phyloP scores from a whole-genome alignment of 2,113 vertebrate species.

The Leucoraja erinaceus region DNA sequence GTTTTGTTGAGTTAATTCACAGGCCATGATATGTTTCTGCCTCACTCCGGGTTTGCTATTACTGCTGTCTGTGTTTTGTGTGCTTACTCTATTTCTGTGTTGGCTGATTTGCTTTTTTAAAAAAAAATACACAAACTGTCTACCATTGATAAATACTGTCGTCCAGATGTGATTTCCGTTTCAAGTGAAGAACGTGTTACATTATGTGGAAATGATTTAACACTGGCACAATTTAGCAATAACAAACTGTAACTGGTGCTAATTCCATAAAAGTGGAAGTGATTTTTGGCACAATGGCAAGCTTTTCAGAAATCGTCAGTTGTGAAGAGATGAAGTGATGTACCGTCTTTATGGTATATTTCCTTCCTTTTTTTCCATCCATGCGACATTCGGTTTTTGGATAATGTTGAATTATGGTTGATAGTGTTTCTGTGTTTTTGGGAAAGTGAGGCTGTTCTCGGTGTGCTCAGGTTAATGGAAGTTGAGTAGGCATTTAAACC shows the following conservation, averaged over 20 bases:
- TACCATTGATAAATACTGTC: neutral
- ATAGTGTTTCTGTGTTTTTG: neutral
- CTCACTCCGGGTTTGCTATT: too few species aligned
- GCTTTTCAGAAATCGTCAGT: neutral
- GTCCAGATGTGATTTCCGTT: constrained; percentile 4
- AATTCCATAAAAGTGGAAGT: neutral
- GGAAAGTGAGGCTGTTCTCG: neutral
- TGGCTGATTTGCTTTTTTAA: neutral
- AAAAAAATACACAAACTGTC: neutral
- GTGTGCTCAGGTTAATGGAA: neutral
- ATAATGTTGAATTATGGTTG: neutral
- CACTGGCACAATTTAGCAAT: neutral
- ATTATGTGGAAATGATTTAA: neutral
- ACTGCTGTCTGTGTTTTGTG: neutral
- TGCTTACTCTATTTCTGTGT: neutral
- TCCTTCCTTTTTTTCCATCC: neutral
- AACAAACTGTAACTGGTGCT: neutral
- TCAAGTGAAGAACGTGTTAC: neutral
- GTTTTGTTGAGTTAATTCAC: neutral
- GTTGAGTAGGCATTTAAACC: too few species aligned
- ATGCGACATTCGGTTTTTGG: neutral
- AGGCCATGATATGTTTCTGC: neutral
- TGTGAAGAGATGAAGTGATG: neutral
- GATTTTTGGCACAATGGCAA: neutral
- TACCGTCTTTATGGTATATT: neutral